A percentile compares a stretch with the other conserved stretches of the same genome.
Conservation (phyloP, 2,888 invertebrate genomes). For the Dioctria linearis region DNA sequence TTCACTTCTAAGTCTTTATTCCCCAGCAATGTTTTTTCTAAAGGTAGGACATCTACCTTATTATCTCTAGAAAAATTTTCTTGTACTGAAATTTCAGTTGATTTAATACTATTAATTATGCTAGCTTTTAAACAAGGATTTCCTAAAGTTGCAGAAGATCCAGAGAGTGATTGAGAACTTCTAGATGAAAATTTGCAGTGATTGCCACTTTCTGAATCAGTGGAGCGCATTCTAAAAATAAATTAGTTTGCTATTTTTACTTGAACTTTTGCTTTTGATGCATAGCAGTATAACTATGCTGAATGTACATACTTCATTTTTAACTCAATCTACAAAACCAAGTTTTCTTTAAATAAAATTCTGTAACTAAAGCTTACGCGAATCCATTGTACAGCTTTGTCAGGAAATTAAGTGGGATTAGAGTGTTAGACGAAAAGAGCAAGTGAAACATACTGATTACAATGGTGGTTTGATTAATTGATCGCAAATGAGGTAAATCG, state of each 20-base stretch:
- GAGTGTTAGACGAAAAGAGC: no score
- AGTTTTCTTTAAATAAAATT: no score
- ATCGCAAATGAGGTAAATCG: no score
- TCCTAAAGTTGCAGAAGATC: conserved; percentile 5
- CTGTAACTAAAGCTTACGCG: no score
- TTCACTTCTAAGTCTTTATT: not conserved
- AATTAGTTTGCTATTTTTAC: not conserved
- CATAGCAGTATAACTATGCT: no score
- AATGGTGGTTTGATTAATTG: no score
- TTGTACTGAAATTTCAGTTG: not conserved
- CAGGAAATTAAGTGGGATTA: no score
- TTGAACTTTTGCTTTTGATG: no score
- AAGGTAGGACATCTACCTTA: not conserved
- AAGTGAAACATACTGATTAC: no score
- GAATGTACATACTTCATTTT: no score
- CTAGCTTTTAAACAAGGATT: conserved; percentile 19
- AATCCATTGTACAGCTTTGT: no score
- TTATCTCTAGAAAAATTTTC: not conserved
- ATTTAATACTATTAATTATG: not conserved
- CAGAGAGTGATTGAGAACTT: not conserved
- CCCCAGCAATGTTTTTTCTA: not conserved
- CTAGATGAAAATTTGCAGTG: conserved; percentile 15
- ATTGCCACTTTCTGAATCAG: conserved; percentile 14
- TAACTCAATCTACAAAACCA: no score
- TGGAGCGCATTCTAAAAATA: conserved; percentile 40